Conservation (phyloP, 2,797 vertebrate species). For the Myotis pilosus region DNA sequence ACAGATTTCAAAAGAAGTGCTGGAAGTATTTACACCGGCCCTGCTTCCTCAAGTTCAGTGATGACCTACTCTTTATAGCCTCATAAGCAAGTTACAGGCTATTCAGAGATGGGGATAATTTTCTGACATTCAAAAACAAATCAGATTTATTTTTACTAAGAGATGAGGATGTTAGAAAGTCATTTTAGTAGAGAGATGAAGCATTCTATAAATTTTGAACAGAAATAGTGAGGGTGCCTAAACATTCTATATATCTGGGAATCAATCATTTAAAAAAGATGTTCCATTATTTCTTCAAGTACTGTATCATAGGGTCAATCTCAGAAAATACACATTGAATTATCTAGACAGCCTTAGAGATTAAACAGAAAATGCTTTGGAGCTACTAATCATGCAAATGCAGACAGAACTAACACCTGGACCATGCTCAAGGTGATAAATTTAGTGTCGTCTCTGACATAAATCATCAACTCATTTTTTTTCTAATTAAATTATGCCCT, state of each 20-base stretch:
- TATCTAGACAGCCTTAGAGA: neutral
- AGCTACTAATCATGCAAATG: neutral
- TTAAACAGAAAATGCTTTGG: neutral
- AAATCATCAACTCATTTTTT: neutral
- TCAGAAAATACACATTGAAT: conserved; percentile 25
- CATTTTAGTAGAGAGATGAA: neutral
- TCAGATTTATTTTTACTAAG: neutral
- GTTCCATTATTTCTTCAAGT: conserved; percentile 12
- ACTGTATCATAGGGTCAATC: neutral
- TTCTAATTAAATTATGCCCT: neutral
- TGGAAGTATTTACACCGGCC: neutral
- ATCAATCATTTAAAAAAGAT: neutral
- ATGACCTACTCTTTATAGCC: neutral
- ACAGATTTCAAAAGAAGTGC: neutral
- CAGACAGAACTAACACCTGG: neutral
- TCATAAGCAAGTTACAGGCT: neutral
- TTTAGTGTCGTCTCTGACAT: neutral
- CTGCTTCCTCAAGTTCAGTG: neutral
- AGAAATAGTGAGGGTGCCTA: neutral
- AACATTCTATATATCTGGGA: neutral
- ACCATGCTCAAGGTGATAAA: neutral
- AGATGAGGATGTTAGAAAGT: neutral
- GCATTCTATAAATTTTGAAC: neutral
- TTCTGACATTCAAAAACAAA: neutral
- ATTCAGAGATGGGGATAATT: neutral